Percentiles rank a stretch among this genome's conserved stretches.
Conservation (phyloP, 2,888 invertebrate genomes). For the Cheilosia soror region DNA sequence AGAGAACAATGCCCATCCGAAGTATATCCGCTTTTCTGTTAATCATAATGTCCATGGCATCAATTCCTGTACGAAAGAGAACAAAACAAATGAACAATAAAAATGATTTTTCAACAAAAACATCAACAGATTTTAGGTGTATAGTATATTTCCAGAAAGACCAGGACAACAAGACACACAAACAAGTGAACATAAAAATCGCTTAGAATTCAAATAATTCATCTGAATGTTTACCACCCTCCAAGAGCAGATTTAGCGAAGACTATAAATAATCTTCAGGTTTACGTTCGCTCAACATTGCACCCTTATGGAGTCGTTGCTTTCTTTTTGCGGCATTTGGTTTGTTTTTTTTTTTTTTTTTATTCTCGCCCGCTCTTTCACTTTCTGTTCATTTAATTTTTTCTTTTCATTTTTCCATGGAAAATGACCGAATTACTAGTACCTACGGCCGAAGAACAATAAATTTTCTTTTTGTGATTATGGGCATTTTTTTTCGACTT, state of each 20-base stretch:
- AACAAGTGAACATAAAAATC: slow-evolving; percentile 72
- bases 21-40: slow-evolving; percentile 73
- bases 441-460: slow-evolving; percentile 68
- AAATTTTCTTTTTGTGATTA: slow-evolving; percentile 73
- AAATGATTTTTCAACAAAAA: slow-evolving; percentile 32
- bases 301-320: slow-evolving; percentile 57
- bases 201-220: slow-evolving; percentile 75
- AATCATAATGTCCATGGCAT: slow-evolving; percentile 75
- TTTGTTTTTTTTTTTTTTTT: slow-evolving; percentile 3
- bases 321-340: slow-evolving; percentile 13
- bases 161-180: slow-evolving; percentile 23
- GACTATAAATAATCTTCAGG: slow-evolving; percentile 74
- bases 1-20: slow-evolving; percentile 70
- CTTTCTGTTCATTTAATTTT: slow-evolving; percentile 23
- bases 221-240: slow-evolving; percentile 69
- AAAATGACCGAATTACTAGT: slow-evolving; percentile 74
- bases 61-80: slow-evolving; percentile 64
- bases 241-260: slow-evolving; percentile 64
- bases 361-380: too few relatives aligned
- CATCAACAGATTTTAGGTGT: background rate
- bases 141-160: background rate
- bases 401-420: slow-evolving; percentile 55
- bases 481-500: slow-evolving; percentile 45
- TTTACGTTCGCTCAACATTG: slow-evolving; percentile 70
- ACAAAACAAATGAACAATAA: slow-evolving; percentile 53